Evolutionary conservation across 2,888 invertebrate species (phyloP), one percentile per base, ranked within the genome.

Genomic region (Acanthosepion lycidas): DNA sequence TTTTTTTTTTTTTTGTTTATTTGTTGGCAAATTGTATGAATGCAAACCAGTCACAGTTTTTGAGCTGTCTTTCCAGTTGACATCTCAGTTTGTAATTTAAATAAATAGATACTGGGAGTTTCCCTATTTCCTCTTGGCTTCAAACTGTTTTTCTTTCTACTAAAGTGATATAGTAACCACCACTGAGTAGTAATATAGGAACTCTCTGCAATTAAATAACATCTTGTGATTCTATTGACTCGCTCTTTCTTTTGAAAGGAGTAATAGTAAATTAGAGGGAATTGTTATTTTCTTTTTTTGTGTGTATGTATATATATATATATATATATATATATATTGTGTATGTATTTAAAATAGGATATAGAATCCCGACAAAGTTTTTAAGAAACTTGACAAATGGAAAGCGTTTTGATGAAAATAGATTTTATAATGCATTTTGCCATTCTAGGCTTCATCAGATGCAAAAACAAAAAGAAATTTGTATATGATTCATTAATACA

Each of bases 101-200:
- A 78, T 78, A 78, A 78, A 78, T 78, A 78, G 78, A 78, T 78
- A 33, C n/a, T 78, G 78, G 78, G 78, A 78, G n/a, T 78, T 78
- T n/a, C 78, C 78, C 78, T 33, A 78, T 78, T 78, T n/a, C 78
- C 78, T 78, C 12, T 78, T 78, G 78, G 78, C 95, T 96, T 96
- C 94, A 95, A 95, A 95, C 95, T 96, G 8, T 94, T 96, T 20
- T 95, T 95, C 91, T 95, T 96, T 94, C 92, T 94, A 23, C 94
- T 95, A 9, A 95, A 95, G n/a, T n/a, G n/a, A 15, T 33, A 33
- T 78, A 18, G n/a, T 78, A n/a, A 18, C 78, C n/a, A 42, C n/a
- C 78, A 78, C 78, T 78, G 12, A 12, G n/a, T 78, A 78, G 78
- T 78, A 78, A n/a, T 78, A n/a, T 78, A 78, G 78, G 33, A 78